A percentile compares a stretch with the other conserved stretches of the same genome.
phyloP scores from a whole-genome alignment of 2,888 invertebrate genomes.

The Entomobrya proxima region DNA sequence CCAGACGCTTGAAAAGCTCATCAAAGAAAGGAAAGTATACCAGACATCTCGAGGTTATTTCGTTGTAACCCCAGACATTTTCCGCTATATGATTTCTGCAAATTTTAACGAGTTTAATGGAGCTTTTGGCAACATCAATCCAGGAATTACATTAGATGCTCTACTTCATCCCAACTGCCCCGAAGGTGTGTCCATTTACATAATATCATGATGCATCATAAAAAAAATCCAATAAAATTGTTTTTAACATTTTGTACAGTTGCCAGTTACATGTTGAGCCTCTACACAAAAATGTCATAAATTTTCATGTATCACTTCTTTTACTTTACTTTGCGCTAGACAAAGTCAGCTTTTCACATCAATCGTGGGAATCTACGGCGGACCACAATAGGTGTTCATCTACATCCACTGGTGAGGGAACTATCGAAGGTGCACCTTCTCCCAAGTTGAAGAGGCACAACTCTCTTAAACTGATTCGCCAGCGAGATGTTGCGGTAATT shows the following conservation, averaged over 20 bases:
- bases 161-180: conserved; percentile 53
- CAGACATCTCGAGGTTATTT: conserved; percentile 96
- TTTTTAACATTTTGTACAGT: neutral
- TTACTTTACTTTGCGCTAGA: conserved; percentile 18
- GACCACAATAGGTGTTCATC: conserved; percentile 56
- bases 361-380: conserved; percentile 68
- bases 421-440: conserved; percentile 51
- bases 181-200: conserved; percentile 44
- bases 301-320: neutral
- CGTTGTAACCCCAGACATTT: conserved; percentile 92
- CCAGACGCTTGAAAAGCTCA: conserved; percentile 91
- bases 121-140: conserved; percentile 28
- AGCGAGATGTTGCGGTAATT: conserved; percentile 66
- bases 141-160: conserved; percentile 65
- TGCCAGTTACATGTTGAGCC: neutral
- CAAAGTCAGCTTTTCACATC: conserved; percentile 61
- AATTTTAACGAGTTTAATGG: conserved; percentile 56
- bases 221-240: neutral
- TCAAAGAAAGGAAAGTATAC: conserved; percentile 90
- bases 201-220: neutral
- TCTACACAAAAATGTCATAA: neutral
- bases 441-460: conserved; percentile 69
- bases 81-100: conserved; percentile 69
- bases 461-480: conserved; percentile 71
- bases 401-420: conserved; percentile 48